A percentile compares a stretch with the other conserved stretches of the same genome.
These are phyloP conservation scores for Ips nitidus DNA, from an alignment of 1,140 invertebrate species.

Conservation along the genomic window DNA sequence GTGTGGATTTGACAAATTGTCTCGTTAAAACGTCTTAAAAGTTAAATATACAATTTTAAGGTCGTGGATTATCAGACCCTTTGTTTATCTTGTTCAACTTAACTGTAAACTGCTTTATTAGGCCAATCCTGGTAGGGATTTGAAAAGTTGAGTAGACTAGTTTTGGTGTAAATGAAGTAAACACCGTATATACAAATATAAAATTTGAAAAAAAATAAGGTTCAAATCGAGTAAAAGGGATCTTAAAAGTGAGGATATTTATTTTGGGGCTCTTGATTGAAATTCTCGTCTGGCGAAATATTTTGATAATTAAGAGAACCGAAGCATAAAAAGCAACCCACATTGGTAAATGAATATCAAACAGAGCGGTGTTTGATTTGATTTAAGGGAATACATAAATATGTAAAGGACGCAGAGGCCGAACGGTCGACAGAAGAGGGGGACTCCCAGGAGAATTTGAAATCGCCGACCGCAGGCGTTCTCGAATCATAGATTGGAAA, in stretches of 20 bases:
- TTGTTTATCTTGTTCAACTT: too few relatives aligned
- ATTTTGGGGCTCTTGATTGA: constrained; percentile 1
- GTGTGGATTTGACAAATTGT: too few relatives aligned
- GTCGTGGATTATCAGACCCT: too few relatives aligned
- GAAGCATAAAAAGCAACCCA: constrained; percentile 9
- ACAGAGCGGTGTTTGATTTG: constrained; percentile 41
- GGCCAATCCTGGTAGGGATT: too few relatives aligned
- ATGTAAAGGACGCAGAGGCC: constrained; percentile 35
- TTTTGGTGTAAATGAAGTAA: too few relatives aligned
- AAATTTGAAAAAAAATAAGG: too few relatives aligned
- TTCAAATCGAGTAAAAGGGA: too few relatives aligned
- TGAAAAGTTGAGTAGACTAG: too few relatives aligned
- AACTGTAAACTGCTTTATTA: too few relatives aligned
- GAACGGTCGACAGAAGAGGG: constrained; percentile 5
- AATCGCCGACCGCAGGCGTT: constrained; percentile 32
- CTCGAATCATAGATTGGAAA: constrained; percentile 33
- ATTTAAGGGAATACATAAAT: constrained; percentile 42
- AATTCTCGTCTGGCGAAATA: constrained; percentile 10
- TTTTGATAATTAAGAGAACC: constrained; percentile 11
- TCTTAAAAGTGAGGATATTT: not conserved
- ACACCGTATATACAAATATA: too few relatives aligned
- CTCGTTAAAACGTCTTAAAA: too few relatives aligned
- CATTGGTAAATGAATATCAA: constrained; percentile 41
- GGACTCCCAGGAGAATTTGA: constrained; percentile 18
- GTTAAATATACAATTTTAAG: too few relatives aligned